Evolutionary conservation across 1,140 invertebrate species (phyloP), one percentile per base, ranked within the genome.

Genomic region (Melitaea cinxia): DNA sequence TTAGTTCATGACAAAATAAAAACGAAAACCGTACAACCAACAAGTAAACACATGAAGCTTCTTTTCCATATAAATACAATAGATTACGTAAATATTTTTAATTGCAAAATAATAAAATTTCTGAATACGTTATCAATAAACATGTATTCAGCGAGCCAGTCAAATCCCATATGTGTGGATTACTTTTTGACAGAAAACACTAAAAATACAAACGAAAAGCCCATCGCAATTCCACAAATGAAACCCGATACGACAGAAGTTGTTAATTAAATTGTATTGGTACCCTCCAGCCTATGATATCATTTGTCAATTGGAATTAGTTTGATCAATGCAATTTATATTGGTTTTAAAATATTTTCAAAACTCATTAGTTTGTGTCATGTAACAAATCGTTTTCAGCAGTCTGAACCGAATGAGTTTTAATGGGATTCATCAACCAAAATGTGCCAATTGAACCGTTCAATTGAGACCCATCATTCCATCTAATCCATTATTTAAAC

Each of bases 291-390:
- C 47, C 52, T 55, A 55, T 62, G 37, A 62, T 62, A 42, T 54
- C 49, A 42, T 54, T 45, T 70, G 30, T 66, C 69, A 37, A 68
- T 74, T 21, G 66, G 49, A 49, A 54, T 62, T 45, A 55, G 24
- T 54, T 62, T 62, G 12, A 4, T 23, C 37, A 21, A 26, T 10
- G 12, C 37, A 9, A 21, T 59, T 59, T n/a, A 14, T 7, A 21
- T 47, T 2, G 42, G 9, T 5, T 47, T 47, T 17, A 17, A 42
- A 42, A 42, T 42, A 7, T 42, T 15, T 17, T 42, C 15, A 15
- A 42, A 42, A 42, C 17, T 42, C 15, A 42, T 42, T 15, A 42
- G n/a, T n/a, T 19, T 7, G 37, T 17, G 15, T 39, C n/a, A 39
- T 6, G 26, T 28, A 7, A 3, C 26, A 28, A 28, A 28, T 28